phyloP scores from a whole-genome alignment of 2,888 invertebrate species.

The Leptinotarsa rubiginosa region DNA sequence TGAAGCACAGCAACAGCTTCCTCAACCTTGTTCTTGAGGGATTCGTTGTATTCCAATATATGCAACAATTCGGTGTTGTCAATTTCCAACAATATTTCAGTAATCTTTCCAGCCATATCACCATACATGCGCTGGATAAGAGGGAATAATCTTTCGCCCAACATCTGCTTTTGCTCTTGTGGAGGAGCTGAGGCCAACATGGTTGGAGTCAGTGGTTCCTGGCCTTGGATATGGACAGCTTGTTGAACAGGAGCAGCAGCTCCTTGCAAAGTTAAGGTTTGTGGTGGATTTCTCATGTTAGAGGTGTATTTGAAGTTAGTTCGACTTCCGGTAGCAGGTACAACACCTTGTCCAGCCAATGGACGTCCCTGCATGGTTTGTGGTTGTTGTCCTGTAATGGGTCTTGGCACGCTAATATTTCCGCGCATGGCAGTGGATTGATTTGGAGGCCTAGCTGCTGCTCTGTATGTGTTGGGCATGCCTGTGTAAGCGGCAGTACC shows the following conservation, averaged over 20 bases:
- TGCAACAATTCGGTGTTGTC: constrained; percentile 96
- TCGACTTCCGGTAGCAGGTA: too few species aligned
- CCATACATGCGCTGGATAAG: constrained; percentile 95
- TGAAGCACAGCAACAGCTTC: constrained; percentile 98
- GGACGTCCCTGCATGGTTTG: too few species aligned
- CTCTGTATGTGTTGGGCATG: constrained; percentile 69
- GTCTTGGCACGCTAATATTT: constrained; percentile 73
- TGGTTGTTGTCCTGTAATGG: constrained; percentile 72
- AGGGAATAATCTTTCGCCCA: constrained; percentile 98
- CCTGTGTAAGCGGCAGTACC: constrained; percentile 77
- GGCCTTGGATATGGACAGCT: constrained; percentile 91
- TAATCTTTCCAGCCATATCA: constrained; percentile 86
- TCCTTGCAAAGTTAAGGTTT: constrained; percentile 60
- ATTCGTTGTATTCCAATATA: constrained; percentile 95
- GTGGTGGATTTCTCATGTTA: constrained; percentile 75
- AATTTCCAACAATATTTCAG: constrained; percentile 92
- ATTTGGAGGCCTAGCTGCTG: constrained; percentile 62
- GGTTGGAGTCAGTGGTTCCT: constrained; percentile 96
- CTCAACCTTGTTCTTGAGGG: constrained; percentile 96
- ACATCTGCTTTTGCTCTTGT: constrained; percentile 98
- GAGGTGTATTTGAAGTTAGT: constrained; percentile 92
- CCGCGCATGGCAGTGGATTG: constrained; percentile 71
- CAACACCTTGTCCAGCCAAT: too few species aligned
- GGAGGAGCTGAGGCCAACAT: constrained; percentile 96
- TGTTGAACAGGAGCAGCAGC: constrained; percentile 76